These are phyloP conservation scores for Melanerpes formicivorus DNA, from an alignment of 2,113 vertebrate species.

Conservation along the genomic window DNA sequence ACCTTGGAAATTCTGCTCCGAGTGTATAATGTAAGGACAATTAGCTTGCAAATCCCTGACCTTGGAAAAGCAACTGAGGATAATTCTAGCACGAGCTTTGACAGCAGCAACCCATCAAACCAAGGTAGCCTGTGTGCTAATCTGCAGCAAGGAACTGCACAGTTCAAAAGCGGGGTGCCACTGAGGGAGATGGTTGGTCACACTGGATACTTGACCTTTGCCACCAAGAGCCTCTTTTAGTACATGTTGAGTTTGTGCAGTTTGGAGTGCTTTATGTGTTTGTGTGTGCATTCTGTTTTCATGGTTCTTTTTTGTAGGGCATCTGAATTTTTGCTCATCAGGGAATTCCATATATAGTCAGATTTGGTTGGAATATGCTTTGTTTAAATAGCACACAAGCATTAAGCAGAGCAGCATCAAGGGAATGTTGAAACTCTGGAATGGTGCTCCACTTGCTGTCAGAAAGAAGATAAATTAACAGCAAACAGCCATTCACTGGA, in stretches of 20 bases:
- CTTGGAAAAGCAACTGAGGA: slow-evolving; percentile 78
- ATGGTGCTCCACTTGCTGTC: slow-evolving; percentile 33
- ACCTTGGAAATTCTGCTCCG: slow-evolving; percentile 93
- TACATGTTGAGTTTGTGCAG: neutral
- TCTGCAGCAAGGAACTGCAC: slow-evolving; percentile 57
- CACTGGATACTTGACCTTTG: slow-evolving; percentile 97
- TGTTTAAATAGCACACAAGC: slow-evolving; percentile 65
- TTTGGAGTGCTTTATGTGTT: neutral
- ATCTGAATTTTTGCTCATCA: slow-evolving; percentile 41
- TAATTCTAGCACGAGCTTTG: slow-evolving; percentile 10
- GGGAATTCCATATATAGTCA: slow-evolving; percentile 77
- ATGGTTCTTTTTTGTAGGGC: slow-evolving; percentile 9
- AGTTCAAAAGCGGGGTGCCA: slow-evolving; percentile 84
- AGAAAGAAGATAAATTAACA: slow-evolving; percentile 35
- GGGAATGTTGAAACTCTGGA: slow-evolving; percentile 23
- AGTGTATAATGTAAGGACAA: slow-evolving; percentile 85
- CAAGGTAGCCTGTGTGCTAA: neutral
- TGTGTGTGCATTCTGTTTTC: neutral
- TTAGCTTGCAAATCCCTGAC: slow-evolving; percentile 87
- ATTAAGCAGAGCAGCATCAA: slow-evolving; percentile 38
- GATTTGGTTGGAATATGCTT: slow-evolving; percentile 42
- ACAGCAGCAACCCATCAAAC: slow-evolving; percentile 21
- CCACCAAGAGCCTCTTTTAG: slow-evolving; percentile 89
- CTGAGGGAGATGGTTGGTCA: slow-evolving; percentile 91
- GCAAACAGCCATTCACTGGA: neutral